Evolutionary conservation across 2,797 vertebrate genomes (phyloP).

Genomic region (Caiman crocodilus): DNA sequence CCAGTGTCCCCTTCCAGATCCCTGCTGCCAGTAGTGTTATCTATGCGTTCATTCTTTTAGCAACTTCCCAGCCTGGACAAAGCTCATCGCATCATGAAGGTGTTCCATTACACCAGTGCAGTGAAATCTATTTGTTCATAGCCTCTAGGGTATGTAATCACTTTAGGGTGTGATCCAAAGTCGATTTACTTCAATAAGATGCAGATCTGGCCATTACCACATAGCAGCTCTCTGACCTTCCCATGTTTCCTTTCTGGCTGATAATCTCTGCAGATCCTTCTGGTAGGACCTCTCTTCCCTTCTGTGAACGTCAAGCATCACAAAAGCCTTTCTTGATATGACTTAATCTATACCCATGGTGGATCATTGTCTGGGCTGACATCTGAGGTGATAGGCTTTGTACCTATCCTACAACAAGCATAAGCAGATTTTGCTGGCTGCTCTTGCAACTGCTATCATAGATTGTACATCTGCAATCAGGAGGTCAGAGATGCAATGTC

Average conservation of each 20-base stretch:
- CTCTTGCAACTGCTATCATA: neutral
- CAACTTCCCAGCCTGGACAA: neutral
- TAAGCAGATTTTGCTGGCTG: neutral
- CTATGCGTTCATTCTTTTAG: neutral
- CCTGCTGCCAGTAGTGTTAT: too few relatives aligned
- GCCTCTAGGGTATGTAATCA: neutral
- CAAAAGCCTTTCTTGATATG: neutral
- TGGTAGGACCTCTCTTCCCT: neutral
- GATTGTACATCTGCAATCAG: neutral
- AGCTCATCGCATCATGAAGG: neutral
- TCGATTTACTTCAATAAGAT: neutral
- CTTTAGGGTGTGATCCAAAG: slow-evolving; percentile 1
- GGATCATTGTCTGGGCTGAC: neutral
- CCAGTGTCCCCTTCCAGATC: too few relatives aligned
- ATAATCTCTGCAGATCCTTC: neutral
- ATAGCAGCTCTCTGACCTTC: neutral
- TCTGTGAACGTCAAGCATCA: neutral
- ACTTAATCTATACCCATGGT: neutral
- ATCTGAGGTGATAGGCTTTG: neutral
- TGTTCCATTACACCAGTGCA: neutral
- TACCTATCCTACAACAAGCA: neutral
- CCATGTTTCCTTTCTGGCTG: neutral
- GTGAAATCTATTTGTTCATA: neutral
- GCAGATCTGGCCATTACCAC: neutral
- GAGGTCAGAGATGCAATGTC: neutral